Conservation (phyloP, 2,113 vertebrate genomes). For the Bubo blakistoni region DNA sequence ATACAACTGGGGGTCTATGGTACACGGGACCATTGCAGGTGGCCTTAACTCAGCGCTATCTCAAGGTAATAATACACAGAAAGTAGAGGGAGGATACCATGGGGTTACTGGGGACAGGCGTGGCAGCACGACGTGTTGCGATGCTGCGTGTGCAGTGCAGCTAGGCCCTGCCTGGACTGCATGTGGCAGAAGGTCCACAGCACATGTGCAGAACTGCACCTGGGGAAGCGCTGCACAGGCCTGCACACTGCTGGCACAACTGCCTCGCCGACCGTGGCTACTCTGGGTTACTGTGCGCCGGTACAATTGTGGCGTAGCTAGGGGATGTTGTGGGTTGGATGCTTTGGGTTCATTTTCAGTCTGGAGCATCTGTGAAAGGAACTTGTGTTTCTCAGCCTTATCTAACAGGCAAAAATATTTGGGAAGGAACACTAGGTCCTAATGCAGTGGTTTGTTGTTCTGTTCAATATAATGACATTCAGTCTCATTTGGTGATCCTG, state of each 20-base stretch:
- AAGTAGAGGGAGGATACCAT: not conserved
- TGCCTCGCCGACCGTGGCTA: fast-evolving
- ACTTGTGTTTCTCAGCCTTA: not conserved
- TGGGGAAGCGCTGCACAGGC: fast-evolving
- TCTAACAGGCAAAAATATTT: not conserved
- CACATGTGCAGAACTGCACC: too few species aligned
- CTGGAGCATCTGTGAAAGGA: not conserved
- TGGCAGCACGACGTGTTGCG: fast-evolving
- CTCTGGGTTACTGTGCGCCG: not conserved
- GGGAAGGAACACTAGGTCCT: not conserved
- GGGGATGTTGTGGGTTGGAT: not conserved
- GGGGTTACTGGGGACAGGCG: not conserved
- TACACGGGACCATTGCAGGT: not conserved
- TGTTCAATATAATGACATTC: not conserved
- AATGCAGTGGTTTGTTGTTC: not conserved
- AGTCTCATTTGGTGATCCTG: not conserved
- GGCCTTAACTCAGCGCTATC: not conserved
- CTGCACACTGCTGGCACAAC: not conserved
- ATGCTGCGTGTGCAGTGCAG: not conserved
- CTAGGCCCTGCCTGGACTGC: too few species aligned
- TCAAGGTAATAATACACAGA: not conserved
- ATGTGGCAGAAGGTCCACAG: too few species aligned
- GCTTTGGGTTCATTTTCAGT: not conserved
- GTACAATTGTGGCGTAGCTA: not conserved
- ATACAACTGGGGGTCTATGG: fast-evolving